Evolutionary conservation across 2,888 invertebrate genomes (phyloP).

Genomic region (Acanthacorydalis orientalis): DNA sequence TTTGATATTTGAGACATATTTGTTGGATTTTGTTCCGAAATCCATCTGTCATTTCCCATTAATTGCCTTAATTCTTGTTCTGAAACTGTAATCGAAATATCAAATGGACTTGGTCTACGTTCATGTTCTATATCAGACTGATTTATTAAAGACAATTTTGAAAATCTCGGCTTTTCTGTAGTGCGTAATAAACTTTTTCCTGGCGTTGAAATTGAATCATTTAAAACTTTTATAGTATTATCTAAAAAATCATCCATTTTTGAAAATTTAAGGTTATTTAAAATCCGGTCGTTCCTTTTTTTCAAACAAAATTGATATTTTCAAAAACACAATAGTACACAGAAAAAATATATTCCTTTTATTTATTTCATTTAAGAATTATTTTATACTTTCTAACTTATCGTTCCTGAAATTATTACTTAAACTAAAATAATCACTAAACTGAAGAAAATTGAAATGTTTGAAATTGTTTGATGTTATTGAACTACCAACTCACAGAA

Average conservation of each 20-base stretch:
- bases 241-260: slow-evolving; percentile 23
- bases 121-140: neutral
- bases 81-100: slow-evolving; percentile 15
- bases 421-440: too few species aligned
- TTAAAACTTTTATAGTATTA: slow-evolving; percentile 21
- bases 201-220: slow-evolving; percentile 20
- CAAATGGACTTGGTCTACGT: slow-evolving; percentile 3
- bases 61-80: slow-evolving; percentile 15
- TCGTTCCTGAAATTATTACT: too few species aligned
- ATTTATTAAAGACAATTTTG: slow-evolving; percentile 8
- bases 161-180: slow-evolving; percentile 5
- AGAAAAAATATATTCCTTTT: too few species aligned
- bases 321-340: too few species aligned
- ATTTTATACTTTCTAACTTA: too few species aligned
- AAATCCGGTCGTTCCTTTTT: too few species aligned
- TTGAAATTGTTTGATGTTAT: too few species aligned
- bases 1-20: neutral
- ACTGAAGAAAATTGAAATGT: too few species aligned
- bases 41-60: slow-evolving; percentile 8
- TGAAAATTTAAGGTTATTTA: neutral
- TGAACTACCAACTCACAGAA: too few species aligned
- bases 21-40: neutral
- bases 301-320: too few species aligned
- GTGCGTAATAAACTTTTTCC: slow-evolving; percentile 13
- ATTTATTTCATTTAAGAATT: too few species aligned